Conservation (phyloP, 2,797 vertebrate genomes). For the Bufotes viridis region DNA sequence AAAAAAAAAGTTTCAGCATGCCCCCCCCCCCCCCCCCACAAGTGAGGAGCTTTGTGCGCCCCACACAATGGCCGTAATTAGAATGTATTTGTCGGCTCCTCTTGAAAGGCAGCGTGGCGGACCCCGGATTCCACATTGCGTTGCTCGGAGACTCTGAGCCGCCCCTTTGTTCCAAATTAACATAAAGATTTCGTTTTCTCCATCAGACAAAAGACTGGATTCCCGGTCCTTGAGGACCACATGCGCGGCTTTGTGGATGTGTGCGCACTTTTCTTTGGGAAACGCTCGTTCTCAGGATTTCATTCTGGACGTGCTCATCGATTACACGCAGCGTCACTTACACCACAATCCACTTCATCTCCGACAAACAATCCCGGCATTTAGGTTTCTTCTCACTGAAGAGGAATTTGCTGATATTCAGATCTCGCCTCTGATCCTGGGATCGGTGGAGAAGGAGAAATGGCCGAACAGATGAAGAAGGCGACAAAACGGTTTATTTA, state of each 20-base stretch:
- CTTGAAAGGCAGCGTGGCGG: slow-evolving; percentile 30
- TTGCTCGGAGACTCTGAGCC: slow-evolving; percentile 30
- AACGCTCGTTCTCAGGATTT: slow-evolving; percentile 10
- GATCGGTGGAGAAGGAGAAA: background rate
- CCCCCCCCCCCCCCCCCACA: background rate
- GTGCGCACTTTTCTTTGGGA: slow-evolving; percentile 12
- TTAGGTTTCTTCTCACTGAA: background rate
- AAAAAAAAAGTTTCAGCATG: no score
- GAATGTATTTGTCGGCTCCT: slow-evolving; percentile 46
- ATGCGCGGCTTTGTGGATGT: slow-evolving; percentile 39
- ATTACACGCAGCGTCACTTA: background rate
- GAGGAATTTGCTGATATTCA: background rate
- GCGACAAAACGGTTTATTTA: no score
- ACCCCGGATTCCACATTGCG: slow-evolving; percentile 45
- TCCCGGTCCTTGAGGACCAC: slow-evolving; percentile 17
- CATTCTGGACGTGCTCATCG: background rate
- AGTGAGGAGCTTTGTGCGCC: background rate
- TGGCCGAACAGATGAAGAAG: no score
- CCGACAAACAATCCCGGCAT: background rate
- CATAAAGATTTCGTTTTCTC: slow-evolving; percentile 44
- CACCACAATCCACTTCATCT: background rate
- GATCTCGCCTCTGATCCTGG: background rate
- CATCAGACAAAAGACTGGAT: slow-evolving; percentile 7
- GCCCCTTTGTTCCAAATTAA: slow-evolving; percentile 32
- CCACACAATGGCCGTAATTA: slow-evolving; percentile 47